Conservation (phyloP, 1,140 invertebrate species). For the Drosophila dunni region DNA sequence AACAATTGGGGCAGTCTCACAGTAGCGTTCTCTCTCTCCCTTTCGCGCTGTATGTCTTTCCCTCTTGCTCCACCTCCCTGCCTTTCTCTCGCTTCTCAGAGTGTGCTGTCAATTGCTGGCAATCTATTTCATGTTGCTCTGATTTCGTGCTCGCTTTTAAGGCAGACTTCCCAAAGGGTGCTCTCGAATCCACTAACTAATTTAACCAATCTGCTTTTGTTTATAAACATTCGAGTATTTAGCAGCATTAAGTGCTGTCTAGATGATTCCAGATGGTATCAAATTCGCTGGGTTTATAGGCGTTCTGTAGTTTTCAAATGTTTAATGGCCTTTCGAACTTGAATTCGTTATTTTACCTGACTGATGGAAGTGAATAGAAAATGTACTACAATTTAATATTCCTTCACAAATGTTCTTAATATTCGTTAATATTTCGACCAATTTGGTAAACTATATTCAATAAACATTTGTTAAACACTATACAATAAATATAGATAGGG, state of each 20-base stretch:
- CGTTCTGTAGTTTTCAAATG: too few relatives aligned
- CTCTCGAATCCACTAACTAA: slow-evolving; percentile 15
- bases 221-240: slow-evolving; percentile 13
- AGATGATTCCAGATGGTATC: too few relatives aligned
- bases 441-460: too few relatives aligned
- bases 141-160: slow-evolving; percentile 35
- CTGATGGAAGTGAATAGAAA: too few relatives aligned
- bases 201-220: slow-evolving; percentile 13
- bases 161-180: slow-evolving; percentile 27
- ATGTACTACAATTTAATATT: too few relatives aligned
- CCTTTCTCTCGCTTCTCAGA: neutral
- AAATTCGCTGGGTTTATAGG: too few relatives aligned
- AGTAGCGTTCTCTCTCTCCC: slow-evolving; percentile 11
- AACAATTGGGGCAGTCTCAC: slow-evolving; percentile 33
- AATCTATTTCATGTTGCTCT: slow-evolving; percentile 61
- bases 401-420: too few relatives aligned
- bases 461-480: too few relatives aligned
- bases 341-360: too few relatives aligned
- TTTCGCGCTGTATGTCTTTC: neutral
- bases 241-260: neutral
- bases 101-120: slow-evolving; percentile 57
- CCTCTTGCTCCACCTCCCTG: neutral
- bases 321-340: too few relatives aligned
- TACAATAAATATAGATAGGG: too few relatives aligned
- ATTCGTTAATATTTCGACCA: too few relatives aligned